These are phyloP conservation scores for Cremastinae sp. DNA, from an alignment of 2,888 invertebrate genomes.

Conservation along the genomic window DNA sequence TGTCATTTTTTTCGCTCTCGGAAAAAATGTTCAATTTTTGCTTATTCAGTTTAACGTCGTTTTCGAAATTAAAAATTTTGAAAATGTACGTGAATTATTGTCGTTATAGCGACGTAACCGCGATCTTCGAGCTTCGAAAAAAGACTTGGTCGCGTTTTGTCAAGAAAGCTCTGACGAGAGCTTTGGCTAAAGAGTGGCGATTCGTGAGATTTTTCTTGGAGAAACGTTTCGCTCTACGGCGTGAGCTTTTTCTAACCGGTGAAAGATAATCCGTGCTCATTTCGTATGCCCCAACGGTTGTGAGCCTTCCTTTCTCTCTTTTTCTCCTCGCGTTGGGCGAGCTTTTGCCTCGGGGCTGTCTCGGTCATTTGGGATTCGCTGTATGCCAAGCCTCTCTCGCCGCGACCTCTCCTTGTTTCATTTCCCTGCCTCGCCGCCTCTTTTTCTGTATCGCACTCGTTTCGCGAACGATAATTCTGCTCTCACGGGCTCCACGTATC, in stretches of 20 bases:
- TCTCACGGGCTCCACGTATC: slow-evolving; percentile 2
- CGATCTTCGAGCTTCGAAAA: no score
- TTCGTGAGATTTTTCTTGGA: no score
- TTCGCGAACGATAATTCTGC: slow-evolving; percentile 41
- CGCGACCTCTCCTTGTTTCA: neutral
- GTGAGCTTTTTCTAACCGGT: slow-evolving; percentile 47
- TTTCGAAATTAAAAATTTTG: neutral
- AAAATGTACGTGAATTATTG: no score
- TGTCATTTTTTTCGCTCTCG: slow-evolving; percentile 14
- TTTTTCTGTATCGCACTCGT: slow-evolving; percentile 27
- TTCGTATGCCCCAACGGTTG: slow-evolving; percentile 55
- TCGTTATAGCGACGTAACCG: no score
- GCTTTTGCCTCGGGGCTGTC: slow-evolving; percentile 48
- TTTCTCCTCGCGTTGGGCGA: slow-evolving; percentile 25
- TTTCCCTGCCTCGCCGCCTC: neutral
- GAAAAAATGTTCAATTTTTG: slow-evolving; percentile 22
- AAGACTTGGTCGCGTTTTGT: no score
- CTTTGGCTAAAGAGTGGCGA: no score
- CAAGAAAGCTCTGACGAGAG: slow-evolving; percentile 39
- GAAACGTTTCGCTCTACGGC: slow-evolving; percentile 31
- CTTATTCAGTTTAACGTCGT: neutral
- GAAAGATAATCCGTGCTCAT: slow-evolving; percentile 61
- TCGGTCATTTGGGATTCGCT: slow-evolving; percentile 55
- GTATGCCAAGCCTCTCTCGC: slow-evolving; percentile 37
- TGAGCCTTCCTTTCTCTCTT: slow-evolving; percentile 4